These are phyloP conservation scores for Scomber scombrus DNA, from an alignment of 2,113 vertebrate genomes.

Conservation along the genomic window DNA sequence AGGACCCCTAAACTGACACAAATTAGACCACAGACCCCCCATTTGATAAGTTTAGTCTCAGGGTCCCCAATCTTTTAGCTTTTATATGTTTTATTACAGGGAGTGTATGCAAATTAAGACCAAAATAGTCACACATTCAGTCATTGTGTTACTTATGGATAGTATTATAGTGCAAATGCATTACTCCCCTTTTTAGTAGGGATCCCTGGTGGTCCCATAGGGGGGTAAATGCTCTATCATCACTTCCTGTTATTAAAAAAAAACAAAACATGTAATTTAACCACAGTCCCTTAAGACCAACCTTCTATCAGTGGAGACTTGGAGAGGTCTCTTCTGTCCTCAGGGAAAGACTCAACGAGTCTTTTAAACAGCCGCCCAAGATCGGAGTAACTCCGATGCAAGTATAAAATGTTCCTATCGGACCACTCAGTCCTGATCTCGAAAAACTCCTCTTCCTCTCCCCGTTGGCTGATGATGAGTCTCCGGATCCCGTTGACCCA, in stretches of 20 bases:
- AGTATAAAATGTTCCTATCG: conserved; percentile 94
- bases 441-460: conserved; percentile 96
- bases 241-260: background rate
- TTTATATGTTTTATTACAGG: too few relatives aligned
- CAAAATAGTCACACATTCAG: too few relatives aligned
- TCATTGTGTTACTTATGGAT: too few relatives aligned
- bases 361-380: conserved; percentile 90
- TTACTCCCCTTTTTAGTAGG: too few relatives aligned
- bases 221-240: background rate
- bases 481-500: conserved; percentile 97
- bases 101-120: too few relatives aligned
- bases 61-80: too few relatives aligned
- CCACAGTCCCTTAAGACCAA: conserved; percentile 69
- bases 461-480: conserved; percentile 92
- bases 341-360: conserved; percentile 92
- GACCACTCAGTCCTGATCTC: conserved; percentile 98
- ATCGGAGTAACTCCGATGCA: conserved; percentile 94
- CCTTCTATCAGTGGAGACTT: conserved; percentile 91
- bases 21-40: too few relatives aligned
- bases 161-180: too few relatives aligned
- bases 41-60: too few relatives aligned
- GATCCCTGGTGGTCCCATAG: too few relatives aligned
- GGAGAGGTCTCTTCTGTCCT: conserved; percentile 90
- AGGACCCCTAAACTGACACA: too few relatives aligned
- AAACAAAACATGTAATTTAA: too few relatives aligned